A percentile compares a stretch with the other conserved stretches of the same genome.
phyloP scores from a whole-genome alignment of 2,113 vertebrate species.

The Tauraco erythrolophus region DNA sequence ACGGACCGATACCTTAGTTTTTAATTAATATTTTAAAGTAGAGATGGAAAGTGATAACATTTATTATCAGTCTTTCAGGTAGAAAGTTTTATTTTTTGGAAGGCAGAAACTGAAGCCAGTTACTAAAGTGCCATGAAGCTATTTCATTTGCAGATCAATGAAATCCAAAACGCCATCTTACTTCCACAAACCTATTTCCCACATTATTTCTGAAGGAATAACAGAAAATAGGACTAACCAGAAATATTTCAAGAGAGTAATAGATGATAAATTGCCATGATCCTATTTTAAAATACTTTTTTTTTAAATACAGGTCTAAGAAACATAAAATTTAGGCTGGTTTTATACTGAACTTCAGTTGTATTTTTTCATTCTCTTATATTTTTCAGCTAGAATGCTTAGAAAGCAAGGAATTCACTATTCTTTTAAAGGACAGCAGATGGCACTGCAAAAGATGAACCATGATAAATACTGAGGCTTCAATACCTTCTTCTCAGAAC shows the following conservation, averaged over 20 bases:
- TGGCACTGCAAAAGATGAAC: conserved; percentile 31
- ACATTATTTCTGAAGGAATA: background rate
- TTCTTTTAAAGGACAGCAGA: conserved; percentile 27
- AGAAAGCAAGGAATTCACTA: background rate
- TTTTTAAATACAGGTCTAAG: background rate
- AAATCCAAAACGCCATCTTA: background rate
- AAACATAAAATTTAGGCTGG: background rate
- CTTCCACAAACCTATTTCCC: background rate
- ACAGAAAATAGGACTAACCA: background rate
- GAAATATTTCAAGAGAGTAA: background rate
- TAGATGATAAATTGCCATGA: background rate
- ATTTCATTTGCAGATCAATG: background rate
- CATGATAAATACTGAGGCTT: background rate
- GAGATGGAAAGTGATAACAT: background rate
- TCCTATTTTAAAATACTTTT: background rate
- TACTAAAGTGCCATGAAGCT: background rate
- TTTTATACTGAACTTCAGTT: background rate
- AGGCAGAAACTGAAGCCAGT: background rate
- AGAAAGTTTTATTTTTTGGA: background rate
- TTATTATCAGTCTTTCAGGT: background rate
- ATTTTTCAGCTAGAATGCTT: background rate
- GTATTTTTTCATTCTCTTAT: background rate
- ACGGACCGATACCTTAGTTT: background rate
- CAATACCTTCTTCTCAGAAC: background rate
- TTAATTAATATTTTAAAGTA: background rate